Conservation (phyloP, 2,797 vertebrate genomes). For the Manis pentadactyla region DNA sequence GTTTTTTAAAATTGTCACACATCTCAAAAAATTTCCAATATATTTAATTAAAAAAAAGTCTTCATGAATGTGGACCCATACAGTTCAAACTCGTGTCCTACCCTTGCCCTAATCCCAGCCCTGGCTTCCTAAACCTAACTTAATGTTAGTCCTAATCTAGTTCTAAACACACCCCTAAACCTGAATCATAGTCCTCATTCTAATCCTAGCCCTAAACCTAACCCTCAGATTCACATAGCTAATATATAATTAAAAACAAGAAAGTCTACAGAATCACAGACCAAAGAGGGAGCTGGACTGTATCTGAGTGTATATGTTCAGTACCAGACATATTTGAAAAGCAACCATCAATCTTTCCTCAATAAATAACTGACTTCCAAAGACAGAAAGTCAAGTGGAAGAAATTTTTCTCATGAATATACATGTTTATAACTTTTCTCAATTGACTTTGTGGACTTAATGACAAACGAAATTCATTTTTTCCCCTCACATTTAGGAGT, state of each 20-base stretch:
- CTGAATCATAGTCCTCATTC: neutral
- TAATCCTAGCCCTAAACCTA: neutral
- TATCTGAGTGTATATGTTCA: neutral
- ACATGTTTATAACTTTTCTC: neutral
- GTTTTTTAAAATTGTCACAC: no score
- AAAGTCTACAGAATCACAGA: neutral
- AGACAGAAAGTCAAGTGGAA: neutral
- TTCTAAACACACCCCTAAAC: neutral
- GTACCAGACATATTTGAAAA: conserved; percentile 17
- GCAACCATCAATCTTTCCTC: neutral
- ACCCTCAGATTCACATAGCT: neutral
- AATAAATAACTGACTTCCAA: neutral
- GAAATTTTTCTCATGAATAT: neutral
- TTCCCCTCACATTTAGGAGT: neutral
- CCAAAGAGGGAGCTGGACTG: neutral
- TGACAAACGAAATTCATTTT: neutral
- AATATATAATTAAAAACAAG: conserved; percentile 28
- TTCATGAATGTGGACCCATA: no score
- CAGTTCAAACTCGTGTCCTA: neutral
- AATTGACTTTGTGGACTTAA: neutral
- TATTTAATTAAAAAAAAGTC: no score
- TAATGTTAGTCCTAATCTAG: neutral
- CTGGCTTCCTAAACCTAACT: neutral
- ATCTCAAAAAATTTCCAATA: no score
- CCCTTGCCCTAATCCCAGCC: neutral